Evolutionary conservation across 2,888 invertebrate genomes (phyloP), one percentile per base, ranked within the genome.

Genomic region (Alviniconcha strummeri): DNA sequence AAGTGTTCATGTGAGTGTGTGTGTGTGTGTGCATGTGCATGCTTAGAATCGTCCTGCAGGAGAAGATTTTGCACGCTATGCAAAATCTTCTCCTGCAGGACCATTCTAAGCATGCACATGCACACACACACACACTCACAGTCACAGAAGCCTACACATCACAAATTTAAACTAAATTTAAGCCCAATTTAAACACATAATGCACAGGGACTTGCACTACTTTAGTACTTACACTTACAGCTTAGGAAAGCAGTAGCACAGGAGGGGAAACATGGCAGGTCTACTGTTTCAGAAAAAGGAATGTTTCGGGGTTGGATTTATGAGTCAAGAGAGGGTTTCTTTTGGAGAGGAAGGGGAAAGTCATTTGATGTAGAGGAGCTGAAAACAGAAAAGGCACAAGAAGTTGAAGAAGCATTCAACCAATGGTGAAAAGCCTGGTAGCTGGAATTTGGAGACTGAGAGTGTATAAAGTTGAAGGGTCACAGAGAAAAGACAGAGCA

Each of bases 1-100:
- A 8, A n/a, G 74, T 74, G 7, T 74, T 7, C 5, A 8, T 52
- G 71, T 71, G 71, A 8, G 71, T 71, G 71, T 71, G 71, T 17
- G 71, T 71, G 71, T 71, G 71, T 17, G 71, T 71, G 71, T 71
- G 71, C 19, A 17, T 19, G 71, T 71, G 71, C 71, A 19, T 71
- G 71, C n/a, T 13, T 9, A 60, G 8, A 60, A 60, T 60, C 13
- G 60, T 9, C 60, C 13, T 13, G 60, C 8, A 7, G 64, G 17
- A 15, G 17, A 7, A 64, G 64, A 4, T 17, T 64, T 64, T 11
- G 17, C 4, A 64, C 17, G 17, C 17, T 11, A 64, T 19, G 19
- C n/a, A 19, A 9, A n/a, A 5, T 71, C 19, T 71, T 71, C n/a
- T 19, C 8, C n/a, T 9, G n/a, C 9, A 9, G n/a, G 71, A 17